Evolutionary conservation across 2,888 invertebrate species (phyloP), one percentile per base, ranked within the genome.

Genomic region (Leptopterna dolabrata): DNA sequence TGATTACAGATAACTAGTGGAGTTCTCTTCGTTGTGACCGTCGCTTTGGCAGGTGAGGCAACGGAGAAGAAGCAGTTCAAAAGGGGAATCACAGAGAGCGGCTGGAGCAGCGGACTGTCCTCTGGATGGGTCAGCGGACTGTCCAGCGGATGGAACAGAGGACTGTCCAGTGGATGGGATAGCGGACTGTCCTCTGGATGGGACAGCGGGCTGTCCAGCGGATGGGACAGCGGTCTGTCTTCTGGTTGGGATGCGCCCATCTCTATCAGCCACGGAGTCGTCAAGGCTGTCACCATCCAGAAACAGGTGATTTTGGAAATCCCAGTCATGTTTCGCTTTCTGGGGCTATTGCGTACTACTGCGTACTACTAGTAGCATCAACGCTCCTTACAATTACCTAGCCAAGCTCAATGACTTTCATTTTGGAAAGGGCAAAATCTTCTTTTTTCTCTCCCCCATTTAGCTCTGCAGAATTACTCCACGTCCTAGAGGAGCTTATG

Each of bases 261-360:
- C 19, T 45, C 78, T 11, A 0, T 43, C 24, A 24, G 16, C n/a
- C 81, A 81, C 90, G 86, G 89, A 80, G 87, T 89, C 89, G 87
- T 90, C 89, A 87, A 90, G 89, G 88, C 90, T 89, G 85, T 90
- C 80, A 92, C 92, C 76, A 91, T 93, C 87, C 92, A 93, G 27
- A 93, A 93, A 87, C 92, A 93, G 88, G 91, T 86, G 41, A 76
- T 6, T 55, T 36, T 2, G 36, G 7, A 36, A 36, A 36, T 36
- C 7, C 4, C 36, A 36, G 36, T 4, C 36, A 36, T 7, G 7
- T 4, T 36, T n/a, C n/a, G n/a, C n/a, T n/a, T n/a, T n/a, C n/a
- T n/a, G n/a, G n/a, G n/a, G n/a, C n/a, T n/a, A n/a, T n/a, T n/a
- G n/a, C n/a, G n/a, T n/a, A n/a, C n/a, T n/a, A n/a, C n/a, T n/a